Conservation (phyloP, 1,140 invertebrate species). For the Apis dorsata region DNA sequence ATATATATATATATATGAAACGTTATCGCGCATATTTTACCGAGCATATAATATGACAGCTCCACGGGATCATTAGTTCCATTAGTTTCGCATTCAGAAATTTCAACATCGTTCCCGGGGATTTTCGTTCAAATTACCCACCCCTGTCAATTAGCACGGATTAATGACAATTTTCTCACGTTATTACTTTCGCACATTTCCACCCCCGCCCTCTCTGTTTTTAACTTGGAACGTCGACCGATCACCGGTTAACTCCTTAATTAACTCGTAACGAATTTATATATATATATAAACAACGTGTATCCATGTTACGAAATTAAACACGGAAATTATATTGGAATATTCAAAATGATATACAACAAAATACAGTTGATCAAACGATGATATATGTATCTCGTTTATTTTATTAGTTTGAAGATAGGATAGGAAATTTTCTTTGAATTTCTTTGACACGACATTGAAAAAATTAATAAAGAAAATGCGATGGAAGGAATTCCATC, state of each 20-base stretch:
- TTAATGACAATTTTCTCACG: background rate
- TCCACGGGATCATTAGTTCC: background rate
- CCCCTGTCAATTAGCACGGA: background rate
- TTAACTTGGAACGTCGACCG: background rate
- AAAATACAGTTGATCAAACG: too few relatives aligned
- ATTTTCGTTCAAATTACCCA: background rate
- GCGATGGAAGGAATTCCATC: too few relatives aligned
- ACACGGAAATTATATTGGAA: too few relatives aligned
- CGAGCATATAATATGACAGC: background rate
- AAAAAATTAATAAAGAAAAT: too few relatives aligned
- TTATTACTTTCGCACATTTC: background rate
- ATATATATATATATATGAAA: background rate
- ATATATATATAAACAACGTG: background rate
- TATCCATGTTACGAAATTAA: too few relatives aligned
- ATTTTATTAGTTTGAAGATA: too few relatives aligned
- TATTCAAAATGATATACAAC: too few relatives aligned
- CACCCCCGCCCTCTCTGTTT: background rate
- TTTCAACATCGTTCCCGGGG: background rate
- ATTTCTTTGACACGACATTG: too few relatives aligned
- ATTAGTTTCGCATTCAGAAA: background rate
- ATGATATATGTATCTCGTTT: too few relatives aligned
- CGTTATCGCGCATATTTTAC: background rate
- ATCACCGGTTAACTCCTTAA: background rate
- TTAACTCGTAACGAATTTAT: background rate
- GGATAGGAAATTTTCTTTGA: too few relatives aligned